These are phyloP conservation scores for Agrochola lota DNA, from an alignment of 2,888 invertebrate genomes.

Conservation along the genomic window DNA sequence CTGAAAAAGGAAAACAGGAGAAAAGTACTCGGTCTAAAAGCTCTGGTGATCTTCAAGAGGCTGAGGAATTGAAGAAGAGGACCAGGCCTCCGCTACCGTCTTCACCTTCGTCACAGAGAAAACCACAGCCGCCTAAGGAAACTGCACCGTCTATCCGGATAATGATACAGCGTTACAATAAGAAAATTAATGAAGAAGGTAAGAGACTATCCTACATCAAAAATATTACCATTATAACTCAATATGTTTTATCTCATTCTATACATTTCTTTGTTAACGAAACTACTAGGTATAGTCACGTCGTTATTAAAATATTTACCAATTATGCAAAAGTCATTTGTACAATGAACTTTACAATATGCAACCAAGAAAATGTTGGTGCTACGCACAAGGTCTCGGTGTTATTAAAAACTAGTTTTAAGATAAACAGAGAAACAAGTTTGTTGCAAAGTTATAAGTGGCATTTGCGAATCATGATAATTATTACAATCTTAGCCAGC, in stretches of 20 bases:
- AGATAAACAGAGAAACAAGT: conserved; percentile 40
- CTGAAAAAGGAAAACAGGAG: conserved; percentile 71
- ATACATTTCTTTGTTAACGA: no score
- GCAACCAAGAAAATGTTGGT: background rate
- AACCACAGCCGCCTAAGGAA: conserved; percentile 89
- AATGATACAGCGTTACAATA: conserved; percentile 93
- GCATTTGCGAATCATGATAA: conserved; percentile 1
- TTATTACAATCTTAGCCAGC: background rate
- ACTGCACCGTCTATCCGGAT: conserved; percentile 93
- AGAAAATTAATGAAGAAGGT: conserved; percentile 91
- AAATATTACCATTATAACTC: background rate
- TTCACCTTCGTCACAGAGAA: conserved; percentile 91
- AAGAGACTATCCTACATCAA: conserved; percentile 25
- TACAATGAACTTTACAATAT: background rate
- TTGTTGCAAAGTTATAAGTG: conserved; percentile 19
- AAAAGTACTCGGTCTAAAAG: conserved; percentile 75
- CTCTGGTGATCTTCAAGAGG: conserved; percentile 82
- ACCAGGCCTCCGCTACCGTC: conserved; percentile 90
- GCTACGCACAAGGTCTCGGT: background rate
- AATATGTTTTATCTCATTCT: background rate
- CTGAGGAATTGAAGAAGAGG: conserved; percentile 80
- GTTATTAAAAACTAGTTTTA: conserved; percentile 46
- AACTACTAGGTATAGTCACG: background rate
- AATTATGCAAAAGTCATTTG: background rate
- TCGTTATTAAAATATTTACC: background rate